Conservation (phyloP, 2,797 vertebrate genomes). For the Ambastaia sidthimunki region DNA sequence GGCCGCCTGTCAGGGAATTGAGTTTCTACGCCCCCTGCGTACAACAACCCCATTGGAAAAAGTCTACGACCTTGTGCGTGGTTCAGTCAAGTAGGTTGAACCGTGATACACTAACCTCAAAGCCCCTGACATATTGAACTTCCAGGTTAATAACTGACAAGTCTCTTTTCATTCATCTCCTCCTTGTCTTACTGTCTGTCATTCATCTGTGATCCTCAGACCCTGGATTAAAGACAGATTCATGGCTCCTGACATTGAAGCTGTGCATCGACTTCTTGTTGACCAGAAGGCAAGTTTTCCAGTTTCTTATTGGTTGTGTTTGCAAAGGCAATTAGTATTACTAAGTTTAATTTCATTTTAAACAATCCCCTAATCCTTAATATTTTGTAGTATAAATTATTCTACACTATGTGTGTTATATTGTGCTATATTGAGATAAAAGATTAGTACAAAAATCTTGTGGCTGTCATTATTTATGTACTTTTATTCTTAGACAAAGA, state of each 20-base stretch:
- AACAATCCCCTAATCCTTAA: too few species aligned
- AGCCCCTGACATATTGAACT: constrained; percentile 51
- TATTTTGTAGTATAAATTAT: too few species aligned
- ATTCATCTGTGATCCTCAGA: constrained; percentile 67
- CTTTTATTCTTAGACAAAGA: not conserved
- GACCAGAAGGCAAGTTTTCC: constrained; percentile 87
- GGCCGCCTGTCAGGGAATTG: constrained; percentile 96
- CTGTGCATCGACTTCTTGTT: constrained; percentile 86
- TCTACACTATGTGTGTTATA: too few species aligned
- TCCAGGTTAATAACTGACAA: constrained; percentile 70
- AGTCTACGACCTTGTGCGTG: constrained; percentile 97
- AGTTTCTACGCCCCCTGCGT: constrained; percentile 94
- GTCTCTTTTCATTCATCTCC: constrained; percentile 2
- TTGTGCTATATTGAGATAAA: too few species aligned
- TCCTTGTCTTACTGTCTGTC: not conserved
- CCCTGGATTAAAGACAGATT: constrained; percentile 99
- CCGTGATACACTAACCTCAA: constrained; percentile 63
- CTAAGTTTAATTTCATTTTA: not conserved
- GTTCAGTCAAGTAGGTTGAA: constrained; percentile 90
- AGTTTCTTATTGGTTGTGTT: not conserved
- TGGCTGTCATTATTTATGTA: not conserved
- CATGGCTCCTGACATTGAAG: constrained; percentile 97
- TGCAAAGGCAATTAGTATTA: too few species aligned
- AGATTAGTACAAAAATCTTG: not conserved
- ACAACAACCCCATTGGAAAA: constrained; percentile 97